Base-by-base conservation (phyloP, 2,888 invertebrate genomes). In the Agrochola lota region DNA sequence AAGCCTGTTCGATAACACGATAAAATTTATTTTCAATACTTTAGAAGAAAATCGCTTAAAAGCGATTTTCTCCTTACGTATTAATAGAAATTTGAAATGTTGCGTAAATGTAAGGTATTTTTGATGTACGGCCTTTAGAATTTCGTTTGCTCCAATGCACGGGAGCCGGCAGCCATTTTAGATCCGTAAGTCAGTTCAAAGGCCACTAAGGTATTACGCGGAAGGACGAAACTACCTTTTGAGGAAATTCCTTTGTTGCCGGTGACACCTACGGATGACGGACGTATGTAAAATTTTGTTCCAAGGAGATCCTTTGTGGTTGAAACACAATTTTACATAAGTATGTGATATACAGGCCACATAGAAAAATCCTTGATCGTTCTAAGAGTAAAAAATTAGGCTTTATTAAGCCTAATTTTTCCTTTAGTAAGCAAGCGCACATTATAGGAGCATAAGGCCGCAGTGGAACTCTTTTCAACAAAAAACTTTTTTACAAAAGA, bases 161-260 rank as follows among this genome's bases (percentile, higher is more conserved):
- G 15, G 26, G n/a, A 23, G 12, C 6, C 46, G 46, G 26, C 5
- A 40, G 30, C n/a, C 23, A 12, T 52, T 71, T 43, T 60, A n/a
- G 71, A 71, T 70, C 40, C n/a, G n/a, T 23, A 35, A 43, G 15
- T 52, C 15, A 26, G 60, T 60, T 71, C 72, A 77, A 77, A 71
- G 52, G 60, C 17, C 30, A 23, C 43, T 30, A n/a, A 59, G 57
- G 40, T 17, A 77, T 52, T 55, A 30, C 30, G 26, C 17, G 9
- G 15, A 71, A 80, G 43, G 52, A 26, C 49, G 40, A 30, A 30
- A n/a, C 8, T 46, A 52, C n/a, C 77, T 71, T 80, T 70, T 71
- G 52, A 60, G n/a, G 12, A 30, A 17, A 43, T 23, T 80, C 81
- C 77, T 71, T 62, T 77, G 77, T 60, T 71, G 43, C 15, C 17